A percentile compares a stretch with the other conserved stretches of the same genome.
Evolutionary conservation across 2,888 invertebrate genomes (phyloP).

Genomic region (Zootermopsis nevadensis): DNA sequence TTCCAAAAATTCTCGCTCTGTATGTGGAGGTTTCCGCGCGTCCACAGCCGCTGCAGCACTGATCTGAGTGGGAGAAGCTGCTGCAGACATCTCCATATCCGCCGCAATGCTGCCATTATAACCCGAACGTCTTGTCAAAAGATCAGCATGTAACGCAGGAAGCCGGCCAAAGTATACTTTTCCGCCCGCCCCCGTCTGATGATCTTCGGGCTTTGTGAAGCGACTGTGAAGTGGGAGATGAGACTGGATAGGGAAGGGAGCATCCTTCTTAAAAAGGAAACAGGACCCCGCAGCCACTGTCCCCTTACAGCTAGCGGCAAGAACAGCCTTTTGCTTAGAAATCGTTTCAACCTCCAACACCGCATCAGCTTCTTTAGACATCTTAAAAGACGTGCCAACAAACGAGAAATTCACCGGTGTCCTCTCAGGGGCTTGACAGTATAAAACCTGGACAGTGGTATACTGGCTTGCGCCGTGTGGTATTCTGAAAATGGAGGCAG

Average conservation of each 20-base stretch:
- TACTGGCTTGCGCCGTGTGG: too few relatives aligned
- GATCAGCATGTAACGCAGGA: not conserved
- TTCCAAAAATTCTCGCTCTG: too few relatives aligned
- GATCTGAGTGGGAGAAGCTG: not conserved
- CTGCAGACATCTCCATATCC: not conserved
- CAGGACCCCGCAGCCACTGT: not conserved
- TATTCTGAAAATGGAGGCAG: too few relatives aligned
- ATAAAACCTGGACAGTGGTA: too few relatives aligned
- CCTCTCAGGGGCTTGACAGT: too few relatives aligned
- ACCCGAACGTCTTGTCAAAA: not conserved
- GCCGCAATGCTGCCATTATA: not conserved
- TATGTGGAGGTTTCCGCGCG: too few relatives aligned
- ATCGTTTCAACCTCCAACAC: too few relatives aligned
- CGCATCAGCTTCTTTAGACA: not conserved
- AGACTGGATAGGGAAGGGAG: not conserved
- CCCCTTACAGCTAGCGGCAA: not conserved
- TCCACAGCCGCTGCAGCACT: too few relatives aligned
- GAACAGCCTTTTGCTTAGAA: too few relatives aligned
- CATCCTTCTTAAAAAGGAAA: constrained; percentile 12
- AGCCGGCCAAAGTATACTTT: not conserved
- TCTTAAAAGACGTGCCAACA: too few relatives aligned
- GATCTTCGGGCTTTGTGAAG: not conserved
- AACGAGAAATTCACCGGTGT: too few relatives aligned
- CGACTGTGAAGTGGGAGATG: constrained; percentile 9
- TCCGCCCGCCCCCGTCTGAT: not conserved